Evolutionary conservation across 2,113 vertebrate genomes (phyloP).

Genomic region (Porphyrio hochstetteri): DNA sequence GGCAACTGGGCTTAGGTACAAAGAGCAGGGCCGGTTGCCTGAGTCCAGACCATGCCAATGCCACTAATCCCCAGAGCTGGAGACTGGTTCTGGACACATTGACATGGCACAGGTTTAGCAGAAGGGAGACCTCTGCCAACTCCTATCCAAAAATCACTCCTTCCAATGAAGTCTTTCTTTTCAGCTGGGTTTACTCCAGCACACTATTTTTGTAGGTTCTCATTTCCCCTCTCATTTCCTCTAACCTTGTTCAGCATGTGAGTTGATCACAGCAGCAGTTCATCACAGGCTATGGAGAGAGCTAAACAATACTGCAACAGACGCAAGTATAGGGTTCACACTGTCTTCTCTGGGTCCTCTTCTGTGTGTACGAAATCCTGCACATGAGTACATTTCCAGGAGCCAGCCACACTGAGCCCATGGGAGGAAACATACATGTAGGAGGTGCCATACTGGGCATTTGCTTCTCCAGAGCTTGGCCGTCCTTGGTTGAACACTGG

Average conservation of each 20-base stretch:
- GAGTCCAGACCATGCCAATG: not conserved
- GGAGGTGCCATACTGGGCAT: not conserved
- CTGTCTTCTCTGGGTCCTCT: not conserved
- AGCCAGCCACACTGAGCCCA: not conserved
- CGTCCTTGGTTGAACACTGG: not conserved
- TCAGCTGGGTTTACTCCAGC: not conserved
- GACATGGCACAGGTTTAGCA: not conserved
- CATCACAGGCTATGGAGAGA: not conserved
- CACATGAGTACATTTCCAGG: not conserved
- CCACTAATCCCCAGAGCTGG: not conserved
- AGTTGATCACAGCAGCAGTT: not conserved
- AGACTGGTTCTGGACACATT: not conserved
- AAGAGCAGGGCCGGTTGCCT: not conserved
- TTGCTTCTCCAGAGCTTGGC: not conserved
- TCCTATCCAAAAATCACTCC: not conserved
- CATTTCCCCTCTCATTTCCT: not conserved
- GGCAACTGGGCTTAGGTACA: not conserved
- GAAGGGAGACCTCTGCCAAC: not conserved
- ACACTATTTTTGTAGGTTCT: not conserved
- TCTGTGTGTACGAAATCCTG: not conserved
- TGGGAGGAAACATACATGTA: not conserved
- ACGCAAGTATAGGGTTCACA: not conserved
- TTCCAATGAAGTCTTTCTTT: not conserved
- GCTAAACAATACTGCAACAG: not conserved
- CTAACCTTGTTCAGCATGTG: not conserved